These are phyloP conservation scores for Brenthis daphne DNA, from an alignment of 2,888 invertebrate species.

Conservation along the genomic window DNA sequence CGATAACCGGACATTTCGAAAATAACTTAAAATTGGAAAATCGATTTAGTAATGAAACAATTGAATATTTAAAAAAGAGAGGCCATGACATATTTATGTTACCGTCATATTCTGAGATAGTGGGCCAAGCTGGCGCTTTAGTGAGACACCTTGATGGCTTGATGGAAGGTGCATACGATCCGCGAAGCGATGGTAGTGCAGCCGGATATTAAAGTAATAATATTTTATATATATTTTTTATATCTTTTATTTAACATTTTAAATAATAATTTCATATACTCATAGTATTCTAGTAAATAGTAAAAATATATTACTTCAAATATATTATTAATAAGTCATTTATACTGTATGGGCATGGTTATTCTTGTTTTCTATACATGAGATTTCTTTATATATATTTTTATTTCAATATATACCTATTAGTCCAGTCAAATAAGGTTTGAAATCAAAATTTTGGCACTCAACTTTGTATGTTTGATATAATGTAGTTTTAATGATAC, in stretches of 20 bases:
- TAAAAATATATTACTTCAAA: too few relatives aligned
- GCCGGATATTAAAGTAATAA: conserved; percentile 57
- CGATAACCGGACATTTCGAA: conserved; percentile 46
- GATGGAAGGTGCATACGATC: conserved; percentile 70
- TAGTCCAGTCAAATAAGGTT: too few relatives aligned
- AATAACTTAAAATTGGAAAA: conserved; percentile 58
- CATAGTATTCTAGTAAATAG: background rate
- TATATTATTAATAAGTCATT: too few relatives aligned
- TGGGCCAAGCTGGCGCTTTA: conserved; percentile 68
- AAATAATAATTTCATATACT: background rate
- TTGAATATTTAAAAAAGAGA: conserved; percentile 57
- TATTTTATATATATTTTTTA: background rate
- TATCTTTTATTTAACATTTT: background rate
- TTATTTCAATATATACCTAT: too few relatives aligned
- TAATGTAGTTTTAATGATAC: too few relatives aligned
- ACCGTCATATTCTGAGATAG: conserved; percentile 51
- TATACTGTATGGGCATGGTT: too few relatives aligned
- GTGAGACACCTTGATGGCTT: conserved; percentile 64
- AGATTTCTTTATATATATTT: too few relatives aligned
- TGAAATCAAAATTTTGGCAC: too few relatives aligned
- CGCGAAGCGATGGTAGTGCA: conserved; percentile 67
- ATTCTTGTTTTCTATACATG: too few relatives aligned
- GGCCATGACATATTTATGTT: conserved; percentile 60
- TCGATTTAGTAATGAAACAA: conserved; percentile 58
- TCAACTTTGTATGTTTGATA: too few relatives aligned